Evolutionary conservation across 2,888 invertebrate species (phyloP).

Genomic region (Drosophila hamatofila): DNA sequence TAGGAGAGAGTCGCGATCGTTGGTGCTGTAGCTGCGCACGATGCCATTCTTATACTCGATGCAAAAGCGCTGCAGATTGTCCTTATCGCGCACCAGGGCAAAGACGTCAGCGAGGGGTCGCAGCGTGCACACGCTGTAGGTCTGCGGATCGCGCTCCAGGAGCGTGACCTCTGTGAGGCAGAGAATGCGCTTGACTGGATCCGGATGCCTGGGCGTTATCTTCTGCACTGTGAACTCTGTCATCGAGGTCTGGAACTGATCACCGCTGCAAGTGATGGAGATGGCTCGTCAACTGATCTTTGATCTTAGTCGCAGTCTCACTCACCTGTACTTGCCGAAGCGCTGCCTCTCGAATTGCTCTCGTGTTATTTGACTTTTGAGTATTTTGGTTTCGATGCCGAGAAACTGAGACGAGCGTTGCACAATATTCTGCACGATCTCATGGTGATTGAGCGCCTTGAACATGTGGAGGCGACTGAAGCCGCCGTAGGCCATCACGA

Average conservation of each 20-base stretch:
- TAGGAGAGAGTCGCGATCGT: constrained; percentile 97
- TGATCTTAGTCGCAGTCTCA: neutral
- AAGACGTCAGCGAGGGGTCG: constrained; percentile 94
- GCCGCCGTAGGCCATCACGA: constrained; percentile 95
- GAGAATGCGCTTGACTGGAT: constrained; percentile 94
- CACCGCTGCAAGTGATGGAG: constrained; percentile 88
- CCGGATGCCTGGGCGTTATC: constrained; percentile 92
- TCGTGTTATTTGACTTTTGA: constrained; percentile 92
- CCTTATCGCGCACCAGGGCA: constrained; percentile 94
- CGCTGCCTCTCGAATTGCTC: constrained; percentile 95
- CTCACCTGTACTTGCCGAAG: constrained; percentile 95
- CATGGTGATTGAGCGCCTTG: constrained; percentile 93
- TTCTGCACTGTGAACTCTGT: constrained; percentile 99
- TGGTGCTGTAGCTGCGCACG: constrained; percentile 94
- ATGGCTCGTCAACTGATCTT: neutral
- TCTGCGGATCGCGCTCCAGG: constrained; percentile 98
- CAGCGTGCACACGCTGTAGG: constrained; percentile 96
- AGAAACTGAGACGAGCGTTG: constrained; percentile 93
- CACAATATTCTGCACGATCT: constrained; percentile 93
- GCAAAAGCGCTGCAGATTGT: constrained; percentile 96
- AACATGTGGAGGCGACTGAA: constrained; percentile 97
- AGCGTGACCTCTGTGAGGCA: constrained; percentile 98
- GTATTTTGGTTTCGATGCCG: constrained; percentile 93
- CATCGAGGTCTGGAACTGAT: constrained; percentile 97
- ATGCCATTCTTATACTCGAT: constrained; percentile 98